These are phyloP conservation scores for Platerodrilus igneus DNA, from an alignment of 2,888 invertebrate species.

Conservation along the genomic window DNA sequence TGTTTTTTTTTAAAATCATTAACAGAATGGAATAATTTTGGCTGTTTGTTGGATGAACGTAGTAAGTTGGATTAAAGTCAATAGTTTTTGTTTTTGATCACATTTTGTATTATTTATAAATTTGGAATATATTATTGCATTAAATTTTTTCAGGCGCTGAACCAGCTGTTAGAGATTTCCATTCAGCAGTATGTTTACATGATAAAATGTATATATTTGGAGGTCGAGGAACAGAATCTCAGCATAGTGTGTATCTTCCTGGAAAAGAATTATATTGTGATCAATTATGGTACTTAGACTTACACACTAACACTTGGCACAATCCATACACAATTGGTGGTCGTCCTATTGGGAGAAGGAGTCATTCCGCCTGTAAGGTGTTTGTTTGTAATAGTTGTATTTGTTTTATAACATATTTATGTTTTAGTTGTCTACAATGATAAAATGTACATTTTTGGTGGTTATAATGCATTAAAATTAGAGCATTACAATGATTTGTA, in stretches of 20 bases:
- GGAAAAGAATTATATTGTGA: constrained; percentile 74
- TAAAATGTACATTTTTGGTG: constrained; percentile 84
- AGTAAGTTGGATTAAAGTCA: not conserved
- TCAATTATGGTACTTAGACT: constrained; percentile 71
- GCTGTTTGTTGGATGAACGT: no score
- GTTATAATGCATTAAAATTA: constrained; percentile 73
- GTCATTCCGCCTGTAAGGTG: constrained; percentile 84
- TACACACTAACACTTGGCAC: constrained; percentile 65
- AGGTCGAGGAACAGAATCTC: constrained; percentile 67
- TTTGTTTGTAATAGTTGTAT: not conserved
- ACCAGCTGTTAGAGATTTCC: constrained; percentile 74
- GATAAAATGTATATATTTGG: constrained; percentile 86
- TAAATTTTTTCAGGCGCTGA: constrained; percentile 33
- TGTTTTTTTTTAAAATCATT: no score
- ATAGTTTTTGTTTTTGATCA: not conserved
- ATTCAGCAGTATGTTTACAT: constrained; percentile 74
- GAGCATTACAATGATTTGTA: constrained; percentile 81
- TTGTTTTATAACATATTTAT: constrained; percentile 12
- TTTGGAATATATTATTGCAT: constrained; percentile 2
- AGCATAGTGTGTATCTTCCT: constrained; percentile 59
- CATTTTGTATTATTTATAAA: not conserved
- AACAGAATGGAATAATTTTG: no score
- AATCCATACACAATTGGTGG: constrained; percentile 57
- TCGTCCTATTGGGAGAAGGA: constrained; percentile 75
- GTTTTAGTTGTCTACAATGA: constrained; percentile 71